A percentile compares a stretch with the other conserved stretches of the same genome.
phyloP scores from a whole-genome alignment of 2,888 invertebrate genomes.

The Cyaniris semiargus region DNA sequence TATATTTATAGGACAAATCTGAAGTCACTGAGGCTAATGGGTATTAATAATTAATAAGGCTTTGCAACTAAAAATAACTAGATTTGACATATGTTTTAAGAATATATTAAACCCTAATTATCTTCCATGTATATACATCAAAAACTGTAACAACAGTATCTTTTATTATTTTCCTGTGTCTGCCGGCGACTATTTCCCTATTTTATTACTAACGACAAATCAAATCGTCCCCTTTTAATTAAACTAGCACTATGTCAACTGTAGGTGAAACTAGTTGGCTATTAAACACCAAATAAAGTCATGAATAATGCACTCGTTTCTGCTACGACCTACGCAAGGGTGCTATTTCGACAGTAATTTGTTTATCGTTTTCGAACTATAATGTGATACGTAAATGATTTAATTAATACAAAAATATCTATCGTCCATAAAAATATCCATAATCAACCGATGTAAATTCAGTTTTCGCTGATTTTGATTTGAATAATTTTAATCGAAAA shows the following conservation, averaged over 20 bases:
- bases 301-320: constrained; percentile 59
- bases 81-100: too few species aligned
- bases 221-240: constrained; percentile 74
- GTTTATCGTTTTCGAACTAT: background rate
- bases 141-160: background rate
- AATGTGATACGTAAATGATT: background rate
- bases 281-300: constrained; percentile 56
- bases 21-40: too few species aligned
- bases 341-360: background rate
- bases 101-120: too few species aligned
- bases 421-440: too few species aligned
- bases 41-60: too few species aligned
- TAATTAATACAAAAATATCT: background rate
- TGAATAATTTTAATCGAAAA: background rate
- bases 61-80: too few species aligned
- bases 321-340: background rate
- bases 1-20: too few species aligned
- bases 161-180: background rate
- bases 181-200: constrained; percentile 42
- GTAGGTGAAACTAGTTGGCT: constrained; percentile 52
- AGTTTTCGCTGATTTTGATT: background rate
- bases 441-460: background rate
- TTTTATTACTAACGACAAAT: constrained; percentile 65
- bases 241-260: constrained; percentile 73
- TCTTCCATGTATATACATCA: too few species aligned